phyloP scores from a whole-genome alignment of 2,113 vertebrate genomes.

The Aphyosemion australe region DNA sequence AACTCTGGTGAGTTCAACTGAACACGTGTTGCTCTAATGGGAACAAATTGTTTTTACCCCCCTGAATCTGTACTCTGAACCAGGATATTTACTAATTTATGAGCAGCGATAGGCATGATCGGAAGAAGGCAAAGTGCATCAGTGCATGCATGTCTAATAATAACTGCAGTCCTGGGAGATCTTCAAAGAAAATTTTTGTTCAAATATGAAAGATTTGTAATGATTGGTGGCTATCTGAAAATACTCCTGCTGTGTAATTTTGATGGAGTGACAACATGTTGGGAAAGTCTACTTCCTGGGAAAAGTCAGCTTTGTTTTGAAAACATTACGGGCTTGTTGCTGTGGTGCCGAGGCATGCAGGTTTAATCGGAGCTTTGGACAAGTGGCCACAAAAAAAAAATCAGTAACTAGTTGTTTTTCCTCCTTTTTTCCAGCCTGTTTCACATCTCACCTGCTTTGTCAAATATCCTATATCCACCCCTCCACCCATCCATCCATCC shows the following conservation, averaged over 20 bases:
- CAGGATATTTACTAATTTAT: slow-evolving; percentile 4
- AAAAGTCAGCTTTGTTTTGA: slow-evolving; percentile 54
- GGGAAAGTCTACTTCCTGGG: slow-evolving; percentile 17
- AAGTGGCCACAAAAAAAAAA: slow-evolving; percentile 28
- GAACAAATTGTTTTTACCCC: slow-evolving; percentile 17
- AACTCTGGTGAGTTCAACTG: background rate
- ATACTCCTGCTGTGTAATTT: background rate
- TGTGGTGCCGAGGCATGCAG: slow-evolving; percentile 29
- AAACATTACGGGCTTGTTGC: slow-evolving; percentile 30
- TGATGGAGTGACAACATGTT: background rate
- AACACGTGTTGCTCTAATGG: background rate
- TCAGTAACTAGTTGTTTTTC: slow-evolving; percentile 13
- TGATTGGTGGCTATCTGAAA: too few relatives aligned
- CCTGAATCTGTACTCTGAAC: background rate
- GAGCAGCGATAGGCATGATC: background rate
- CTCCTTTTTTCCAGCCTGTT: background rate
- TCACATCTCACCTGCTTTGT: background rate
- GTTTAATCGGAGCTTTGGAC: background rate
- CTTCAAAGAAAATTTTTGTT: too few relatives aligned
- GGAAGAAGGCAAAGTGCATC: slow-evolving; percentile 13
- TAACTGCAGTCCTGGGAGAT: background rate
- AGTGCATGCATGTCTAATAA: slow-evolving; percentile 15
- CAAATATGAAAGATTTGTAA: too few relatives aligned
- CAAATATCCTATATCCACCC: too few relatives aligned
- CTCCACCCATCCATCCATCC: too few relatives aligned